Evolutionary conservation across 2,797 vertebrate genomes (phyloP).

Genomic region (Protonibea diacanthus): DNA sequence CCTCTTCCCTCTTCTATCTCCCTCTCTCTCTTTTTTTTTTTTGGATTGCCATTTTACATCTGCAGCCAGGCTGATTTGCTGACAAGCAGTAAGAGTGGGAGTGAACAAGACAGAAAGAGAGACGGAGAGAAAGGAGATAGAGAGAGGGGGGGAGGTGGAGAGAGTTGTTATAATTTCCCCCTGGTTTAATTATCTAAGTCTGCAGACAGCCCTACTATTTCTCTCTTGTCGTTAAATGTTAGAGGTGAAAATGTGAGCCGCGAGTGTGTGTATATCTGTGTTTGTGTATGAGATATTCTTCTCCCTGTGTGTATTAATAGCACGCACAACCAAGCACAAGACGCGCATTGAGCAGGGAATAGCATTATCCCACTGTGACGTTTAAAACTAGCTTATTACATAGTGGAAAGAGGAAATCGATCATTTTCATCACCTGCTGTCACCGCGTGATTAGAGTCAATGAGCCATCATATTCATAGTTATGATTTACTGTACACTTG

Average conservation of each 20-base stretch:
- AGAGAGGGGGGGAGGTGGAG: neutral
- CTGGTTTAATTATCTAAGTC: constrained; percentile 83
- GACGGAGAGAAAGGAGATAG: neutral
- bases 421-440: constrained; percentile 60
- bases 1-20: constrained; percentile 10
- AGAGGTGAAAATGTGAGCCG: constrained; percentile 58
- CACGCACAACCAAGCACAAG: constrained; percentile 35
- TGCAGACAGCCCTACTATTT: constrained; percentile 52
- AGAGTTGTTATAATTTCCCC: constrained; percentile 74
- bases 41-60: constrained; percentile 62
- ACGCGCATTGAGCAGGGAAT: constrained; percentile 35
- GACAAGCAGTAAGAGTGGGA: constrained; percentile 50
- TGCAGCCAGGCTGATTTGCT: constrained; percentile 64
- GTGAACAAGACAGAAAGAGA: constrained; percentile 32
- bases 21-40: neutral
- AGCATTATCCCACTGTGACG: constrained; percentile 37
- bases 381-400: constrained; percentile 61
- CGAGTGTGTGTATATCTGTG: constrained; percentile 8
- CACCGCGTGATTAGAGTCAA: constrained; percentile 47
- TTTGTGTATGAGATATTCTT: constrained; percentile 7
- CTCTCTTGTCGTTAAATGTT: constrained; percentile 66
- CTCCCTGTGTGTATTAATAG: constrained; percentile 25
- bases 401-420: constrained; percentile 55
- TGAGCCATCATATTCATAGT: constrained; percentile 40
- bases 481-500: constrained; percentile 51